A percentile compares a stretch with the other conserved stretches of the same genome.
These are phyloP conservation scores for Lasiommata megera DNA, from an alignment of 2,888 invertebrate species.

Conservation along the genomic window DNA sequence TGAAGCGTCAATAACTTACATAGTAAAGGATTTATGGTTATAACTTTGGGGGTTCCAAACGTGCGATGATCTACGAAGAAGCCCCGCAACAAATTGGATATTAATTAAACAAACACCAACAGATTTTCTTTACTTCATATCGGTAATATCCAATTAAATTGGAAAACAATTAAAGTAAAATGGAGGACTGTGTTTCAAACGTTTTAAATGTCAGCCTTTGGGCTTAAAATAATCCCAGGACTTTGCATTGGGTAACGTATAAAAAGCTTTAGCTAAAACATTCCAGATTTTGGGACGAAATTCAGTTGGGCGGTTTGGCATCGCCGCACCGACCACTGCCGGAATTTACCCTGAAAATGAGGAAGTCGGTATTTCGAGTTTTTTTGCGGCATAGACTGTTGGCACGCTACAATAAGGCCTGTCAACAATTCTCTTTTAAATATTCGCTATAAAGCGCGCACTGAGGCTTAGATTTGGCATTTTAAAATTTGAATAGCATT, in stretches of 20 bases:
- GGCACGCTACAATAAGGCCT: slow-evolving; percentile 45
- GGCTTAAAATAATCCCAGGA: neutral
- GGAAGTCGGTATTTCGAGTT: slow-evolving; percentile 46
- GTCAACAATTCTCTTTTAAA: slow-evolving; percentile 33
- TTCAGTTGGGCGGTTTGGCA: slow-evolving; percentile 15
- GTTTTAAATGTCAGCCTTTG: neutral
- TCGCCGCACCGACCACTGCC: slow-evolving; percentile 46
- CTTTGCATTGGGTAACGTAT: neutral
- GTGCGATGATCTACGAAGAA: too few relatives aligned
- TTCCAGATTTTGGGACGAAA: slow-evolving; percentile 22
- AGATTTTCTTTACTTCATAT: too few relatives aligned
- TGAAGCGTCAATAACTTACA: too few relatives aligned
- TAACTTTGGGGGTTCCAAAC: too few relatives aligned
- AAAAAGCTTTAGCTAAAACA: slow-evolving; percentile 10
- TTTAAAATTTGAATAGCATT: slow-evolving; percentile 3
- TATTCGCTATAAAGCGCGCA: slow-evolving; percentile 13
- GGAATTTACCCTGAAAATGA: slow-evolving; percentile 46
- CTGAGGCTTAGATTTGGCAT: slow-evolving; percentile 14
- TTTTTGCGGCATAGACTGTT: slow-evolving; percentile 48
- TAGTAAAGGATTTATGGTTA: too few relatives aligned
- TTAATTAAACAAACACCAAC: too few relatives aligned
- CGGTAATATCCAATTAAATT: neutral
- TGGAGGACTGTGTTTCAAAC: neutral
- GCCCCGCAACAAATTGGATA: too few relatives aligned
- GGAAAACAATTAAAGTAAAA: neutral